These are phyloP conservation scores for Achroia grisella DNA, from an alignment of 1,140 invertebrate genomes.

Conservation along the genomic window DNA sequence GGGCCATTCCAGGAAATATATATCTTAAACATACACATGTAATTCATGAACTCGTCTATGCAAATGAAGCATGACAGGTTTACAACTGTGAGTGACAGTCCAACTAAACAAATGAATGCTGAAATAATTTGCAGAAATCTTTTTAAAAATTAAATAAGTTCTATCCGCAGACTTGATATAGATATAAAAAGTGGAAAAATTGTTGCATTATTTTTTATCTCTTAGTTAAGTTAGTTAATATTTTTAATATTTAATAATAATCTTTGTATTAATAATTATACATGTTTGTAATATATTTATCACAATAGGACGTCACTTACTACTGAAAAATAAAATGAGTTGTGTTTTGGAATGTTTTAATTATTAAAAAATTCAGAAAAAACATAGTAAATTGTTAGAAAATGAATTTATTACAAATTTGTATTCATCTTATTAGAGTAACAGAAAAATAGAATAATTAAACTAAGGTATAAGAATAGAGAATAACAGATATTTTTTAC, in stretches of 20 bases:
- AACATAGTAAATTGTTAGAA: constrained; percentile 61
- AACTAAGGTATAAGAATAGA: constrained; percentile 6
- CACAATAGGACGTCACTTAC: too few species aligned
- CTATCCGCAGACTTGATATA: too few species aligned
- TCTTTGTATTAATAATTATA: too few species aligned
- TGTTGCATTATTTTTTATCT: too few species aligned
- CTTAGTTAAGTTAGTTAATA: too few species aligned
- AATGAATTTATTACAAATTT: constrained; percentile 71
- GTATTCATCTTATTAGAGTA: constrained; percentile 29
- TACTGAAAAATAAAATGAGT: constrained; percentile 2
- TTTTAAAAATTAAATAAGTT: neutral
- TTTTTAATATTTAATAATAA: too few species aligned
- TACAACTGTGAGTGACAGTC: neutral
- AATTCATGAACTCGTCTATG: neutral
- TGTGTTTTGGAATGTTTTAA: constrained; percentile 51
- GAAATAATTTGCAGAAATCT: constrained; percentile 8
- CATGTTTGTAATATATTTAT: too few species aligned
- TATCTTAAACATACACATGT: constrained; percentile 1
- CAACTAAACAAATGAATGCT: constrained; percentile 25
- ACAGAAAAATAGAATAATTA: constrained; percentile 8
- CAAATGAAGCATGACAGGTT: neutral
- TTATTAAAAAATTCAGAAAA: constrained; percentile 67
- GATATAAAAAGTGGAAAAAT: too few species aligned
- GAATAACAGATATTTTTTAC: constrained; percentile 7
- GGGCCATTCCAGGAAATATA: constrained; percentile 39